These are phyloP conservation scores for Sminthurides bifidus DNA, from an alignment of 1,140 invertebrate genomes.

Conservation along the genomic window DNA sequence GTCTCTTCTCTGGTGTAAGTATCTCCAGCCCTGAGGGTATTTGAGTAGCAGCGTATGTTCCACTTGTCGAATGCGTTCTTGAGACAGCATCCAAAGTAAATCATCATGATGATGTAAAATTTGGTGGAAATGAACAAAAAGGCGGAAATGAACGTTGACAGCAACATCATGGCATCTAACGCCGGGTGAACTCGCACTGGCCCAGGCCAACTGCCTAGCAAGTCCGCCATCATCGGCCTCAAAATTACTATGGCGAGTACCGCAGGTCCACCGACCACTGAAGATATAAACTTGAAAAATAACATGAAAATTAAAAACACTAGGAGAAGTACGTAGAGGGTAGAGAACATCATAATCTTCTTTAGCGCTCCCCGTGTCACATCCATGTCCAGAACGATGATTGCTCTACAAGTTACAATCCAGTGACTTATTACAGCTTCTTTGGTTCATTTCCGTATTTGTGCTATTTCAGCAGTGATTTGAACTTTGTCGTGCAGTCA, in stretches of 20 bases:
- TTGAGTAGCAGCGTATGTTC: conserved; percentile 22
- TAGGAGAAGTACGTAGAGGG: not conserved
- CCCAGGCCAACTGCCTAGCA: not conserved
- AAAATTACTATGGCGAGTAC: not conserved
- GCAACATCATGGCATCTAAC: not conserved
- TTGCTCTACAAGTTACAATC: conserved; percentile 3
- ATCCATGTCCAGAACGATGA: conserved; percentile 17
- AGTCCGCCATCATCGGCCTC: not conserved
- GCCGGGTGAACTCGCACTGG: not conserved
- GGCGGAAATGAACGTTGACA: not conserved
- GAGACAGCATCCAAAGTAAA: conserved; percentile 18
- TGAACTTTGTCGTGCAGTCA: not conserved
- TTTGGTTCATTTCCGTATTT: too few species aligned
- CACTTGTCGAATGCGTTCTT: conserved; percentile 18
- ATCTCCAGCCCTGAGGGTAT: conserved; percentile 8
- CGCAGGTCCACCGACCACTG: not conserved
- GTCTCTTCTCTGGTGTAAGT: conserved; percentile 8
- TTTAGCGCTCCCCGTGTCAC: not conserved
- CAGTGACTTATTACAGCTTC: not conserved
- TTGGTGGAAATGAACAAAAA: conserved; percentile 14
- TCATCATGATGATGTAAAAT: conserved; percentile 11
- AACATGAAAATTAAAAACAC: not conserved
- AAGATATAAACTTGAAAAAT: not conserved
- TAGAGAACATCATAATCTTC: not conserved
- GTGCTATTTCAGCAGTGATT: not conserved